Conservation (phyloP, 2,888 invertebrate species). For the Microctonus brassicae region DNA sequence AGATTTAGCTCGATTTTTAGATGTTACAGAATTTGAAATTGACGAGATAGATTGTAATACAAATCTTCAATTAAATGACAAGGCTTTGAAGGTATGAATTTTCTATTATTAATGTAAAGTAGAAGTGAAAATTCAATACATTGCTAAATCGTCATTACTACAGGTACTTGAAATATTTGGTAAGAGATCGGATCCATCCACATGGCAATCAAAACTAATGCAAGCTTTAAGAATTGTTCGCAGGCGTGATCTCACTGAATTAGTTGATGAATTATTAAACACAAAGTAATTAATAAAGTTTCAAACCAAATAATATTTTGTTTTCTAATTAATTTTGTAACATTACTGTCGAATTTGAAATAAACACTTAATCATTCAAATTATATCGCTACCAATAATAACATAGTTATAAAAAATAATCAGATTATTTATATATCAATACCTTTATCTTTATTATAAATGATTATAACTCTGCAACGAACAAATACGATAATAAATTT, state of each 20-base stretch:
- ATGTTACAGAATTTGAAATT: constrained; percentile 57
- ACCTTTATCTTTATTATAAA: neutral
- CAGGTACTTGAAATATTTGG: constrained; percentile 59
- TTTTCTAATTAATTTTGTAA: too few relatives aligned
- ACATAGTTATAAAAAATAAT: neutral
- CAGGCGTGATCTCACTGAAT: constrained; percentile 60
- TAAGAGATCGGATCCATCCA: constrained; percentile 41
- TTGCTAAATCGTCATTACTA: constrained; percentile 35
- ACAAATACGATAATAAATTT: neutral
- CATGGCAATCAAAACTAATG: constrained; percentile 57
- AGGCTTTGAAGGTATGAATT: constrained; percentile 48
- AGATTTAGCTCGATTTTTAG: constrained; percentile 58
- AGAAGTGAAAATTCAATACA: neutral
- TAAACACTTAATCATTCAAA: neutral
- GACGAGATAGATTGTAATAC: constrained; percentile 54
- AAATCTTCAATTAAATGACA: constrained; percentile 50
- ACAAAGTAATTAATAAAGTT: neutral
- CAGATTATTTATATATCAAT: neutral
- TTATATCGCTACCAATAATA: neutral
- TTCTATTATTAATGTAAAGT: neutral
- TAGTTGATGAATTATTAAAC: constrained; percentile 46
- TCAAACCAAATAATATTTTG: too few relatives aligned
- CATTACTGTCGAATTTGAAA: neutral
- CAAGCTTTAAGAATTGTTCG: constrained; percentile 58
- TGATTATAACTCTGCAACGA: neutral